Percentiles rank a stretch among this genome's conserved stretches.
phyloP scores from a whole-genome alignment of 2,113 vertebrate genomes.

The Lycaon pictus region DNA sequence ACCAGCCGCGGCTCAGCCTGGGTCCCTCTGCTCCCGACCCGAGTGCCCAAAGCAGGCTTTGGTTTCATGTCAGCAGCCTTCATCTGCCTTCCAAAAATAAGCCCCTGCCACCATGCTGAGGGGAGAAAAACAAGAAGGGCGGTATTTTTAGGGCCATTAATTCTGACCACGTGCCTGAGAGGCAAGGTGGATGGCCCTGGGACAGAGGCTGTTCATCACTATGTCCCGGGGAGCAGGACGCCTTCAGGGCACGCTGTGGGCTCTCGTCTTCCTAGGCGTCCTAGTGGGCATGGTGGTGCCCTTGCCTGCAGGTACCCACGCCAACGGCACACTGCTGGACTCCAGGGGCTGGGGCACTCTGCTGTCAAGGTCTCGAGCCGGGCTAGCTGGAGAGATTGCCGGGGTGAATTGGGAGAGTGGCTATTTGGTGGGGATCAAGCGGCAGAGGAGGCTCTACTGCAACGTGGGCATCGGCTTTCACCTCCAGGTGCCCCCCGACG shows the following conservation, averaged over 20 bases:
- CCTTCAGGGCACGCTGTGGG: slow-evolving; percentile 91
- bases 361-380: slow-evolving; percentile 93
- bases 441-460: slow-evolving; percentile 98
- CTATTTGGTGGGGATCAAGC: slow-evolving; percentile 98
- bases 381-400: slow-evolving; percentile 93
- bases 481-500: slow-evolving; percentile 96
- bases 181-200: slow-evolving; percentile 96
- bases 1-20: slow-evolving; percentile 74
- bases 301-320: slow-evolving; percentile 88
- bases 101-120: slow-evolving; percentile 96
- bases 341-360: slow-evolving; percentile 93
- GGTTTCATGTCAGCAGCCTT: slow-evolving; percentile 94
- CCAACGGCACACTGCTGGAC: slow-evolving; percentile 92
- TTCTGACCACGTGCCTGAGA: slow-evolving; percentile 97
- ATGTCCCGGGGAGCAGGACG: slow-evolving; percentile 93
- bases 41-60: slow-evolving; percentile 89
- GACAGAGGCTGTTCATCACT: slow-evolving; percentile 95
- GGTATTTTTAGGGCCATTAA: slow-evolving; percentile 99
- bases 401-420: slow-evolving; percentile 95
- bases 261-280: slow-evolving; percentile 91
- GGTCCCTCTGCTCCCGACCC: slow-evolving; percentile 87
- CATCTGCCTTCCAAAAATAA: slow-evolving; percentile 97
- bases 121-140: slow-evolving; percentile 96
- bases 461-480: slow-evolving; percentile 99
- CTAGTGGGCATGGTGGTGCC: slow-evolving; percentile 91